These are phyloP conservation scores for Druceiella hillmani DNA, from an alignment of 2,888 invertebrate genomes.

Conservation along the genomic window DNA sequence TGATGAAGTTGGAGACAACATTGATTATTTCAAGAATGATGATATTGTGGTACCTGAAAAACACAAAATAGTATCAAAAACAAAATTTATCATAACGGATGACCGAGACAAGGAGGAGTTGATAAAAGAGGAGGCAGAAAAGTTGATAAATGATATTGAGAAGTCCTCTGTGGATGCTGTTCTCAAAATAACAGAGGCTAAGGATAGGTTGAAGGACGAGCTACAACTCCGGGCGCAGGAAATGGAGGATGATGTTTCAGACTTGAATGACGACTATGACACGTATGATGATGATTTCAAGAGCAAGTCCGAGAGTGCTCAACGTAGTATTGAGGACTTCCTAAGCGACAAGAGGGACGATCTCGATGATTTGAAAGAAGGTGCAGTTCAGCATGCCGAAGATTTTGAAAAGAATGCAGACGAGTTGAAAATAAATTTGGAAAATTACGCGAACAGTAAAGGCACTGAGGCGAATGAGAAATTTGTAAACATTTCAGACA, in stretches of 20 bases:
- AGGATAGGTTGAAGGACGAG: constrained; percentile 46
- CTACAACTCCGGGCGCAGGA: constrained; percentile 48
- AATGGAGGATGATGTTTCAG: constrained; percentile 36
- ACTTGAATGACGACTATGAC: constrained; percentile 36
- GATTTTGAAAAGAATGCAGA: background rate
- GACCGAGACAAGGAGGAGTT: constrained; percentile 15
- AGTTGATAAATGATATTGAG: constrained; percentile 31
- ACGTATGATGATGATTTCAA: too few species aligned
- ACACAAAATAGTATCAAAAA: too few species aligned
- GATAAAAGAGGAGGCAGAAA: constrained; percentile 7
- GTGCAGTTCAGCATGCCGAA: background rate
- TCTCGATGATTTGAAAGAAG: constrained; percentile 38
- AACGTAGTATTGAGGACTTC: too few species aligned
- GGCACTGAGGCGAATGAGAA: too few species aligned
- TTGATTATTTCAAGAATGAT: too few species aligned
- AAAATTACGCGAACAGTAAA: too few species aligned
- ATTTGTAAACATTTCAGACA: too few species aligned
- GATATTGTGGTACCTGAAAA: too few species aligned
- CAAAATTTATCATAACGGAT: too few species aligned
- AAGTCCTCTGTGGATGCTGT: constrained; percentile 37
- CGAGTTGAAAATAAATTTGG: background rate
- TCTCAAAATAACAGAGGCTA: constrained; percentile 39
- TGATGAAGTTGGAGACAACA: too few species aligned
- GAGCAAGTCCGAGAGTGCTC: too few species aligned
- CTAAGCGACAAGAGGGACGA: constrained; percentile 45